Conservation (phyloP, 1,140 invertebrate species). For the Tribolium madens region DNA sequence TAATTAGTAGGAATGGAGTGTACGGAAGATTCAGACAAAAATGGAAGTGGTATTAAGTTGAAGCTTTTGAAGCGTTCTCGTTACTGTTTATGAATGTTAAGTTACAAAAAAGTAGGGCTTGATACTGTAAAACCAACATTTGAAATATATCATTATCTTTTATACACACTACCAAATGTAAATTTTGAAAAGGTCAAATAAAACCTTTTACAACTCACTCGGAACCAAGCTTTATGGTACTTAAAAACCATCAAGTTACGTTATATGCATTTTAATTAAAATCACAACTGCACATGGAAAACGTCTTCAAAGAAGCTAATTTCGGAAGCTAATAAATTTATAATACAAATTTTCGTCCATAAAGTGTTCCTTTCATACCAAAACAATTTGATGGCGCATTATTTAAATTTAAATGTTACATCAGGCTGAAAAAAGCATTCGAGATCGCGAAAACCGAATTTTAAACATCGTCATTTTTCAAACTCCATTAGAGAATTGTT, state of each 20-base stretch:
- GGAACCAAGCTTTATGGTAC: not conserved
- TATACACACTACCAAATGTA: not conserved
- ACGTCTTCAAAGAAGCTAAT: not conserved
- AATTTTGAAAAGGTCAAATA: constrained; percentile 15
- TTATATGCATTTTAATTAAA: constrained; percentile 15
- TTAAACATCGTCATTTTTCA: constrained; percentile 16
- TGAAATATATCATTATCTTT: not conserved
- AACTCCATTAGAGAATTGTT: constrained; percentile 22
- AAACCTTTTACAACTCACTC: constrained; percentile 7
- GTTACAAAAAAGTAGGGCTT: not conserved
- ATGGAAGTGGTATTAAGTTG: not conserved
- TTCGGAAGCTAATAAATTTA: constrained; percentile 11
- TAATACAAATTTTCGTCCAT: constrained; percentile 1
- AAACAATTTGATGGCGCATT: constrained; percentile 19
- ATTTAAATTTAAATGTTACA: constrained; percentile 19
- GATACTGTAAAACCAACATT: not conserved
- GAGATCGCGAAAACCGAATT: constrained; percentile 5
- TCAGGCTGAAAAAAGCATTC: constrained; percentile 9
- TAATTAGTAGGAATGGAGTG: not conserved
- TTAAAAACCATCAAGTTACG: constrained; percentile 1
- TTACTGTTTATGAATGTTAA: not conserved
- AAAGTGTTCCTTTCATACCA: constrained; percentile 15
- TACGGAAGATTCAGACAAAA: not conserved
- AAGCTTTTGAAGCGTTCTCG: not conserved
- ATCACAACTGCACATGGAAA: not conserved